Base-by-base conservation (phyloP, 2,888 invertebrate species). In the Ophion costatus region DNA sequence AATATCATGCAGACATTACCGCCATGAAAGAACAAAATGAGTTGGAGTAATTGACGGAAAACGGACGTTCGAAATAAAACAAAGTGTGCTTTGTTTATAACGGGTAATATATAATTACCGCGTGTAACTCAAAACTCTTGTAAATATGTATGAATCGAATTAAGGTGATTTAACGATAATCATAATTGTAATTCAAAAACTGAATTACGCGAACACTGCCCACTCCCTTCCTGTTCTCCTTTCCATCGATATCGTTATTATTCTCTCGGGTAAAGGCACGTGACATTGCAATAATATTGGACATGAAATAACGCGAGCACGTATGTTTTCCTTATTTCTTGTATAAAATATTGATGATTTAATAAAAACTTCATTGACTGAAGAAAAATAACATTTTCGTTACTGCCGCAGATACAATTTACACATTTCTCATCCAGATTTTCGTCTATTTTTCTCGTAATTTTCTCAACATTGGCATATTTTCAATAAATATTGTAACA, bases 111-210 rank as follows among this genome's bases (percentile, higher is more conserved):
- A 64, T 29, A 80, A 57, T 61, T 22, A 79, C 51, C 69, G 63
- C 66, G 76, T 80, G 64, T 70, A 75, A 79, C 75, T 84, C 56
- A 66, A 84, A 85, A 79, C 5, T 85, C 82, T 82, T 85, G 84
- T 85, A 85, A 85, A 85, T 85, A 85, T 82, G 84, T 85, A 82
- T 71, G 82, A 80, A 85, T 82, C 76, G 75, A 71, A 75, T 82
- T 82, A 85, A 82, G 82, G 56, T 24, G 84, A 85, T 80, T 81
- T 85, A 82, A 82, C 45, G 79, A 82, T 82, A 82, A 85, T 82
- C 82, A 79, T 82, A 82, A 80, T 80, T 85, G 71, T 79, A 82
- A 80, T 76, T 67, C 33, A 56, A 51, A 69, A 66, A 75, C 42
- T 38, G 80, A 14, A 77, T 80, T 22, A 76, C 63, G 74, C 74